These are phyloP conservation scores for Cosmorhoe ocellata DNA, from an alignment of 2,888 invertebrate genomes.

Conservation along the genomic window DNA sequence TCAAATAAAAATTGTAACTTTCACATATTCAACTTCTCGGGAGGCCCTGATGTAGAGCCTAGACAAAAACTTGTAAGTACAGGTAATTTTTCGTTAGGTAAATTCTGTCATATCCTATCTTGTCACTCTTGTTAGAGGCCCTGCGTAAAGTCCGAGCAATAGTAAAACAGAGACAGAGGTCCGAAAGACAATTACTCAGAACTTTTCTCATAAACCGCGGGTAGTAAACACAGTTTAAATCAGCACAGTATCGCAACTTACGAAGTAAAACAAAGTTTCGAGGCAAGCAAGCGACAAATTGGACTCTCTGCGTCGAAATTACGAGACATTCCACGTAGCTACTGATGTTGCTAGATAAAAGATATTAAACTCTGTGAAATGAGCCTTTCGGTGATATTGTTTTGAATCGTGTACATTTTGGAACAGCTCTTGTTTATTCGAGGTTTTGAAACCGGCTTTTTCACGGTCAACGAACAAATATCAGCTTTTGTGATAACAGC, in stretches of 20 bases:
- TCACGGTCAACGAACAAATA: too few relatives aligned
- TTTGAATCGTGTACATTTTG: conserved; percentile 4
- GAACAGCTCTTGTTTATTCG: not conserved
- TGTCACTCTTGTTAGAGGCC: too few relatives aligned
- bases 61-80: too few relatives aligned
- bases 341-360: conserved; percentile 11
- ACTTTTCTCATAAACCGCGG: conserved; percentile 49
- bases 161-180: conserved; percentile 31
- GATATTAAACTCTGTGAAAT: conserved; percentile 10
- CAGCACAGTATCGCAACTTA: conserved; percentile 39
- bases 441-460: too few relatives aligned
- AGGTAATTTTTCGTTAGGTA: too few relatives aligned
- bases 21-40: too few relatives aligned
- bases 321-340: conserved; percentile 11
- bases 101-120: not conserved
- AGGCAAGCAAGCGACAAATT: conserved; percentile 31
- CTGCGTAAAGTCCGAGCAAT: not conserved
- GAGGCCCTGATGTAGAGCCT: too few relatives aligned
- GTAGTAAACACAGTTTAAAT: conserved; percentile 50
- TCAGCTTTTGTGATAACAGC: too few relatives aligned
- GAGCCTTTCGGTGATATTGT: conserved; percentile 9
- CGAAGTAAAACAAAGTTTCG: conserved; percentile 33
- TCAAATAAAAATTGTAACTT: too few relatives aligned
- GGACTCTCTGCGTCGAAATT: conserved; percentile 20
- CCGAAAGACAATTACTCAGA: conserved; percentile 46